Base-by-base conservation (phyloP, 2,888 invertebrate species). In the Norana najaformis region DNA sequence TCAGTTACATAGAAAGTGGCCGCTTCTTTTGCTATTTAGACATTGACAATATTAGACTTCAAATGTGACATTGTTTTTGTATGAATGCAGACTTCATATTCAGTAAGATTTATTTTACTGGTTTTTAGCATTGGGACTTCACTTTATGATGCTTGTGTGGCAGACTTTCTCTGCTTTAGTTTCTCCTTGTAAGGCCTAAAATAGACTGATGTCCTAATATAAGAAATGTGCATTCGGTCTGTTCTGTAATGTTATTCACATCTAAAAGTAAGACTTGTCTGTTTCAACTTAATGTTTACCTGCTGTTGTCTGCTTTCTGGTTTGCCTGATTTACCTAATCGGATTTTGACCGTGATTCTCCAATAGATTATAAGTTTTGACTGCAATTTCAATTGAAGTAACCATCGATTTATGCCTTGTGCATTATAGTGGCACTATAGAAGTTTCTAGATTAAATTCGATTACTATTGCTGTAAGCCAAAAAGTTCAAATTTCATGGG, bases 1-100 rank as follows among this genome's bases (percentile, higher is more conserved):
- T 47, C 47, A 47, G 47, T 0, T 69, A 69, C n/a, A 69, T 30
- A n/a, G 69, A 69, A 69, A 69, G 69, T n/a, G 69, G 69, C 69
- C 30, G 69, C 69, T 69, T 30, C 69, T 13, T n/a, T 69, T 69
- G n/a, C 69, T n/a, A 69, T 69, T 69, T n/a, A 1, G 23, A 23
- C 23, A 23, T 4, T 47, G 23, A 23, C 20, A 69, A 69, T n/a
- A 69, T n/a, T 0, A 69, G 69, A 69, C 69, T 69, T 69, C n/a
- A 13, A 13, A n/a, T 8, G 11, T n/a, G 53, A 53, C 23, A 8
- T 4, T 69, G 69, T 69, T n/a, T n/a, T n/a, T n/a, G n/a, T 16
- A 69, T 69, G 30, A 69, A 69, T 69, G 69, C 69, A 69, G 69
- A 69, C 69, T 69, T 69, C 69, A n/a, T 69, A 69, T 69, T 69